phyloP scores from a whole-genome alignment of 2,888 invertebrate genomes.

The Meteorus colon region DNA sequence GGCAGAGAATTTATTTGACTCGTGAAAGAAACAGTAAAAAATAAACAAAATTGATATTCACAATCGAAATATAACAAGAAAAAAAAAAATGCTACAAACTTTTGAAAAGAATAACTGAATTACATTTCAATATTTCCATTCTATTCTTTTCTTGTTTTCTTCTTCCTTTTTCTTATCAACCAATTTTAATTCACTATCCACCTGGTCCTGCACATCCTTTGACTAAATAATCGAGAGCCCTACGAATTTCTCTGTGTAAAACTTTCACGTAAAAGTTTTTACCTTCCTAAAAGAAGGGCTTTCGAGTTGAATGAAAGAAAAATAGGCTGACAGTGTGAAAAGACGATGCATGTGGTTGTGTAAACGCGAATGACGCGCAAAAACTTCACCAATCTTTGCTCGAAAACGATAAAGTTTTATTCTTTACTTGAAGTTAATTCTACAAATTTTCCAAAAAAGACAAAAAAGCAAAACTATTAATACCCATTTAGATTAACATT shows the following conservation, averaged over 20 bases:
- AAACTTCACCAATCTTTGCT: background rate
- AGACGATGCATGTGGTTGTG: background rate
- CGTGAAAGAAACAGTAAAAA: too few species aligned
- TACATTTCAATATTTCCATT: background rate
- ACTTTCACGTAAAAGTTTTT: conserved; percentile 34
- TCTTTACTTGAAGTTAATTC: background rate
- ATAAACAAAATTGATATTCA: background rate
- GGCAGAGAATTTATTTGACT: background rate
- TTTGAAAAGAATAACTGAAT: background rate
- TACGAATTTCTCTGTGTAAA: conserved; percentile 11
- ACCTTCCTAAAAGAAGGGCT: conserved; percentile 6
- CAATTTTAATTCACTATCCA: background rate
- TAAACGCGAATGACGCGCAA: background rate
- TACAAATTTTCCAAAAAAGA: background rate
- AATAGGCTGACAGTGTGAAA: background rate
- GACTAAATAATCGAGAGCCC: conserved; percentile 16
- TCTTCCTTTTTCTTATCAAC: background rate
- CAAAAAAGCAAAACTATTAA: background rate
- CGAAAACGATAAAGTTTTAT: background rate
- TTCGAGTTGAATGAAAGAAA: background rate
- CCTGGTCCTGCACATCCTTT: background rate
- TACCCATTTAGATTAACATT: background rate
- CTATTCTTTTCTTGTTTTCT: background rate
- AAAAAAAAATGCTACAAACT: background rate
- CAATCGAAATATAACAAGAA: background rate